These are phyloP conservation scores for Cinclus cinclus DNA, from an alignment of 2,113 vertebrate species.

Conservation along the genomic window DNA sequence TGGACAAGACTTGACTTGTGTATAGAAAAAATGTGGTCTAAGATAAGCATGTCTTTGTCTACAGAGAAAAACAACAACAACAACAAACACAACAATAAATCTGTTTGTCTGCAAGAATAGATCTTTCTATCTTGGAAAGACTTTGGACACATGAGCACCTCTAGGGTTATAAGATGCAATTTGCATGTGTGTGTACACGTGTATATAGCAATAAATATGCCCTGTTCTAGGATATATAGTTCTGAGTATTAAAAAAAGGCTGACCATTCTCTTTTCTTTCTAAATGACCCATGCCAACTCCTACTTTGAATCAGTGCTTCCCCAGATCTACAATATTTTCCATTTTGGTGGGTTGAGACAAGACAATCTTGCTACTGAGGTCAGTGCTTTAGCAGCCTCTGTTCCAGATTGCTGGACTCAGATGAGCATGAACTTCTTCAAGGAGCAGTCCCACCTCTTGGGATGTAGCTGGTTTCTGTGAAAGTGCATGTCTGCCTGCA, in stretches of 20 bases:
- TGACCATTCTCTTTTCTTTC: background rate
- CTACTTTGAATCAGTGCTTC: background rate
- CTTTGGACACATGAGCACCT: background rate
- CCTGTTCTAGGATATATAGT: background rate
- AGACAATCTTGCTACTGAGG: background rate
- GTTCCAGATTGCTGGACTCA: background rate
- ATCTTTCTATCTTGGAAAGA: background rate
- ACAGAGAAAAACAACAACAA: background rate
- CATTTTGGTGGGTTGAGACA: background rate
- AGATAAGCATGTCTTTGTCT: background rate
- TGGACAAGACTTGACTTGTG: background rate
- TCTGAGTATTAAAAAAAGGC: background rate
- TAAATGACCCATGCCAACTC: background rate
- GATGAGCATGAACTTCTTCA: background rate
- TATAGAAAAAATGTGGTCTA: background rate
- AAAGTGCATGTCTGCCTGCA: conserved; percentile 14
- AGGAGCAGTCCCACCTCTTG: background rate
- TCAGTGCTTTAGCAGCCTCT: background rate
- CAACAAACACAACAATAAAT: background rate
- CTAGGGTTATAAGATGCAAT: fast-evolving
- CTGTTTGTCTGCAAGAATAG: background rate
- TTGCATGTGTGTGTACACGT: fast-evolving
- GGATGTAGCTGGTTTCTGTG: background rate
- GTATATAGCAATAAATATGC: background rate
- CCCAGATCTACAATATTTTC: background rate